Conservation (phyloP, 2,797 vertebrate species). For the Knipowitschia caucasica region DNA sequence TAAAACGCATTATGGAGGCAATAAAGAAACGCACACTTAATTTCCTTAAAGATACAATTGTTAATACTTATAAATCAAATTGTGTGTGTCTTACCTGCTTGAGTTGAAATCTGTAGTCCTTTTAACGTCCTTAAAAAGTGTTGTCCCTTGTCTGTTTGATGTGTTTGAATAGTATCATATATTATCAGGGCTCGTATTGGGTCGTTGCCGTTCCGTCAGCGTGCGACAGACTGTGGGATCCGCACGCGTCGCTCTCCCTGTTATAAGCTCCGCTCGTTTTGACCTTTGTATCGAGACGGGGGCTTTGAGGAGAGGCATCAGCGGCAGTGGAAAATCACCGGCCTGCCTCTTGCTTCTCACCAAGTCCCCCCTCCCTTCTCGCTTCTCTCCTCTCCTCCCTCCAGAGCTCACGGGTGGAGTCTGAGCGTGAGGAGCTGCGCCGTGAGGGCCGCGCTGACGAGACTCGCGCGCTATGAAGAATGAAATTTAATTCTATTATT, state of each 20-base stretch:
- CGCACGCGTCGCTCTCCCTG: constrained; percentile 63
- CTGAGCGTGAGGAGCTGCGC: constrained; percentile 40
- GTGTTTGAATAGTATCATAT: background rate
- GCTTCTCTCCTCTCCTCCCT: background rate
- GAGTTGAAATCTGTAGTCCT: constrained; percentile 48
- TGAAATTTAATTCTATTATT: too few relatives aligned
- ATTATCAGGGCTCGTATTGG: constrained; percentile 8
- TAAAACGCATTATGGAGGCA: too few relatives aligned
- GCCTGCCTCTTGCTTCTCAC: constrained; percentile 71
- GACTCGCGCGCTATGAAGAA: too few relatives aligned
- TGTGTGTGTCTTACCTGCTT: constrained; percentile 52
- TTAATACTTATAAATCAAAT: background rate
- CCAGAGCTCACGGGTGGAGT: constrained; percentile 55
- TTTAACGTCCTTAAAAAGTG: constrained; percentile 53
- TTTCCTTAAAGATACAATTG: too few relatives aligned
- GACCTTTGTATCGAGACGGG: constrained; percentile 89
- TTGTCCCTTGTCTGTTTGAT: constrained; percentile 45
- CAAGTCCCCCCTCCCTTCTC: background rate
- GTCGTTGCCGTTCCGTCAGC: constrained; percentile 58
- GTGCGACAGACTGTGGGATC: constrained; percentile 55
- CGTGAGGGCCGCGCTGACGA: background rate
- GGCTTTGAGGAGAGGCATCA: constrained; percentile 82
- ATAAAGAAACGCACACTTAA: too few relatives aligned
- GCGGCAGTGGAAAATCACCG: constrained; percentile 94
- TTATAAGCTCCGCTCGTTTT: constrained; percentile 77